Base-by-base conservation (phyloP, 30 jellyfish, hydroid and myxozoan species). In the Phacellophora camtschatica region DNA sequence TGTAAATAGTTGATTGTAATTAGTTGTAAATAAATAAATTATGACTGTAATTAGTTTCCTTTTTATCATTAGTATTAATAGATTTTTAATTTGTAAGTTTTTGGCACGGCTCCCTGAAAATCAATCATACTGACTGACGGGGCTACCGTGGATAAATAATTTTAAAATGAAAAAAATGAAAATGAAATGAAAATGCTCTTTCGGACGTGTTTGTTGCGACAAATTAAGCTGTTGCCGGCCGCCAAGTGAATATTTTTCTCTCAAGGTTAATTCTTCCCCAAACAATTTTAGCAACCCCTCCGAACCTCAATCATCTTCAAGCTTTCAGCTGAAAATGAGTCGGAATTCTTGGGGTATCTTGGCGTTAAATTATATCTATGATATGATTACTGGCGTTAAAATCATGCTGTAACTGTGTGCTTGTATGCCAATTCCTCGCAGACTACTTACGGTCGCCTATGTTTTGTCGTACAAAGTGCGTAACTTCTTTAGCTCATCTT, bases 241-340 rank as follows among this genome's bases (percentile, higher is more conserved):
- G n/a, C n/a, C 83, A 30, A 69, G 45, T 20, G 68, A 30, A 16
- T 69, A 69, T 28, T 41, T 37, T 46, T 69, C 83, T 22, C 83
- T 33, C 5, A 69, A 27, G 20, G 67, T 22, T 12, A 69, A 20
- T 69, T 69, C 83, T 69, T 69, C 83, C 24, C 83, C 83, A 16
- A 69, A 23, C 12, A 23, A 49, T 16, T 69, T 33, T 29, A 69
- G 49, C 83, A 69, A 28, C 6, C 68, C 68, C 20, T 25, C 22
- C 16, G 20, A 16, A 69, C 45, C 53, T 69, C 83, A 69, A 19
- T 69, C 83, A 24, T 69, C 67, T 22, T 22, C n/a, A 13, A 69
- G 30, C 22, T 42, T 42, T 42, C 83, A 39, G 48, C 69, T 2
- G 2, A 69, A 16, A 28, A 48, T 24, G 24, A 69, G 49, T 19